Evolutionary conservation across 2,113 vertebrate genomes (phyloP), one percentile per base, ranked within the genome.

Genomic region (Cyanistes caeruleus): DNA sequence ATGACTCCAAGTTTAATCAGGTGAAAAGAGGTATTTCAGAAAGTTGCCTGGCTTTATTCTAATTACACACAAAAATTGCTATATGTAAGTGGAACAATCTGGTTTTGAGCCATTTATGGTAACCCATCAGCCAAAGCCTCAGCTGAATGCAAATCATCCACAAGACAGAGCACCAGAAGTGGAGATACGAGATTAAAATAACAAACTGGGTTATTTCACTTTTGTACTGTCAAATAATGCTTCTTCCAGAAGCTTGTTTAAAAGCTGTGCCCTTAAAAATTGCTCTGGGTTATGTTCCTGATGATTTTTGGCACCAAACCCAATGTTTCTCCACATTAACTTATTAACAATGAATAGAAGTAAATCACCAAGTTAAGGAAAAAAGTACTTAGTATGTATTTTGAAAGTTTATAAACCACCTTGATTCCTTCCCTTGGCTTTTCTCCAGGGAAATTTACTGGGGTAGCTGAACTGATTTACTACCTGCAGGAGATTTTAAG

Each of bases 191-290:
- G 95, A 96, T 97, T 91, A 95, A 92, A 97, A 95, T 87, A 95
- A 84, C 89, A 81, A 73, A 84, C 96, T 96, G 95, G 90, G 74
- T 92, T 93, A 81, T 97, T 96, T 95, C 92, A 95, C 82, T 95
- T 95, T 68, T 46, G 80, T 94, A 90, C 96, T 97, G 96, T 97
- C 97, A 97, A 97, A 93, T 95, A 95, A 81, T 80, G 95, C 97
- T 96, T 97, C 96, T 97, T 96, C 95, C 97, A 97, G 96, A 96
- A 97, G 91, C 96, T 95, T 97, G 92, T 95, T 97, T 97, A 97
- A 97, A 97, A 94, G 83, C 82, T 93, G 27, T 95, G 88, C 86
- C 97, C 87, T 84, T 92, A 96, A 93, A 91, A 85, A 97, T 96
- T 96, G 93, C 95, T 96, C 97, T 97, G 97, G 95, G 93, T 97